Percentiles rank a stretch among this genome's conserved stretches.
These are phyloP conservation scores for Habropoda laboriosa DNA, from an alignment of 1,140 invertebrate genomes.

Conservation along the genomic window DNA sequence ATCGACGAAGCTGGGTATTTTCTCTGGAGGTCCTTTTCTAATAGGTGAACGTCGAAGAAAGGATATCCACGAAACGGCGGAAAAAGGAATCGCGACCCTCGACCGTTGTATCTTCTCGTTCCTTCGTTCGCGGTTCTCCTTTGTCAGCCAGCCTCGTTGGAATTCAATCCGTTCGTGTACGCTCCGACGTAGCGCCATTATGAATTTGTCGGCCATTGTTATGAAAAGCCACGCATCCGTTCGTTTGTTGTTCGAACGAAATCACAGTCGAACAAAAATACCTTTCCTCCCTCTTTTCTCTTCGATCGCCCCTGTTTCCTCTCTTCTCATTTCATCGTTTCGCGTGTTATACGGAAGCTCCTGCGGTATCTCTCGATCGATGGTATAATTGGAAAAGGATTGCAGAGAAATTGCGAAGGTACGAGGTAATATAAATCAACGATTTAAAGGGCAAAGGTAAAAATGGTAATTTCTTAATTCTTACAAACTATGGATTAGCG, in stretches of 20 bases:
- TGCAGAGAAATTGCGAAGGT: no score
- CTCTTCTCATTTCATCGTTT: background rate
- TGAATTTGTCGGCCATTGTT: slow-evolving; percentile 27
- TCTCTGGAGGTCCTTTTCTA: background rate
- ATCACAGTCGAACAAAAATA: background rate
- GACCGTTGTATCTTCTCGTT: background rate
- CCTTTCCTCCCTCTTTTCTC: background rate
- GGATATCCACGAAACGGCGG: background rate
- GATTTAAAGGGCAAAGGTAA: no score
- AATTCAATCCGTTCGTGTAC: slow-evolving; percentile 3
- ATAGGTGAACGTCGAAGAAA: background rate
- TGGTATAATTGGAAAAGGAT: background rate
- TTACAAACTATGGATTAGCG: no score
- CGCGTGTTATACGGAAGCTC: background rate
- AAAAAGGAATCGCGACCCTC: background rate
- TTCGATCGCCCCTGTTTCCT: background rate
- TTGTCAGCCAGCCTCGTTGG: background rate
- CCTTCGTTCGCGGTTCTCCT: background rate
- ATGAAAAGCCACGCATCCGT: background rate
- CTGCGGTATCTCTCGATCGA: background rate
- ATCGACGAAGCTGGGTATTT: background rate
- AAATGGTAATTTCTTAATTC: no score
- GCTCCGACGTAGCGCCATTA: slow-evolving; percentile 7
- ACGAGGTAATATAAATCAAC: no score
- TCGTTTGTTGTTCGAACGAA: background rate